Evolutionary conservation across 2,797 vertebrate genomes (phyloP), one percentile per base, ranked within the genome.

Genomic region (Natrix natrix): DNA sequence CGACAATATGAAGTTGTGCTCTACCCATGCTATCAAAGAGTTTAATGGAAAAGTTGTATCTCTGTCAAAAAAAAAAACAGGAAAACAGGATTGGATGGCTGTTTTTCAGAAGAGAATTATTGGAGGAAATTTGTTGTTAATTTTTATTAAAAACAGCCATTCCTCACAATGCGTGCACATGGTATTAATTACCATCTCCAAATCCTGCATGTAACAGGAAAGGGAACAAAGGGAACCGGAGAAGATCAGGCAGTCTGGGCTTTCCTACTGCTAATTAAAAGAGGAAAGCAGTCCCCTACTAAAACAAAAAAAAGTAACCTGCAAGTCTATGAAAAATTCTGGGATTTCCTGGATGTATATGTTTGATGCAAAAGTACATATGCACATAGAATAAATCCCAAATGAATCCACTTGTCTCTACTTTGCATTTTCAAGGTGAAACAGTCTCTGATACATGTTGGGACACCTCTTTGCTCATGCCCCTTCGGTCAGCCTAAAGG

Each of bases 181-280:
- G 91, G 94, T 91, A 91, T 83, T 4, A 92, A 93, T 89, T 92
- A 93, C 93, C 92, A 95, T 74, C 94, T 95, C 94, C 59, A 92
- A 60, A 92, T 93, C 90, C 93, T 63, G 89, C 60, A 95, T 92
- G 95, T 94, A 96, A 94, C 96, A 97, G 93, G 94, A 89, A 95
- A 22, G 89, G 92, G 95, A 93, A 12, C 93, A 95, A 96, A 92
- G 89, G 91, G 93, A 78, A 94, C 24, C 2, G 1, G 94, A 87
- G 54, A 0, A 48, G 93, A 48, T 52, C 66, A 87, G 56, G 5
- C 3, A 2, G 57, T 86, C 89, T 83, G 89, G 55, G 26, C 13
- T 0, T 37, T 12, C 83, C 54, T 90, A n/a, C 57, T 66, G 54
- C 66, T 0, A 16, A 52, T 26, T 32, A 26, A 92, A 94, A 78